phyloP scores from a whole-genome alignment of 2,113 vertebrate genomes.

The Malurus cyaneus region DNA sequence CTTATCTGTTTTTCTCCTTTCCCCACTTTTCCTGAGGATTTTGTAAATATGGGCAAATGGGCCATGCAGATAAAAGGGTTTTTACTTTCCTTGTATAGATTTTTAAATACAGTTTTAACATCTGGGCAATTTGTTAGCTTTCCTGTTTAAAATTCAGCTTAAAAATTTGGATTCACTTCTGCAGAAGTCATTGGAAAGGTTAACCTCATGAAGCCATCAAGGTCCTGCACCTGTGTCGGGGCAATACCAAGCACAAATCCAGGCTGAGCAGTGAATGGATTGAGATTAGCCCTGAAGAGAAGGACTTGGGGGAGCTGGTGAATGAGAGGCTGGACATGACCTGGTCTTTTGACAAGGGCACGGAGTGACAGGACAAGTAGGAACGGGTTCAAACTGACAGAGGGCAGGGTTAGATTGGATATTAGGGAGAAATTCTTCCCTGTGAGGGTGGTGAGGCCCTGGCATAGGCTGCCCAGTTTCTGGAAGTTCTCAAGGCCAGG shows the following conservation, averaged over 20 bases:
- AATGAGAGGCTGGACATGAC: neutral
- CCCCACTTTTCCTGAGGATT: neutral
- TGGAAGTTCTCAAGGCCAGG: neutral
- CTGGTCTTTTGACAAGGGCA: neutral
- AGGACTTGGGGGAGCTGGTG: neutral
- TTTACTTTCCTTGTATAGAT: neutral
- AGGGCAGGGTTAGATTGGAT: neutral
- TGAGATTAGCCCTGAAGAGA: neutral
- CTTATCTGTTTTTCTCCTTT: neutral
- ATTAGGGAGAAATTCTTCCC: neutral
- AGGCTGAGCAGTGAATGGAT: neutral
- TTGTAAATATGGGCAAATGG: neutral
- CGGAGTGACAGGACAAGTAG: neutral
- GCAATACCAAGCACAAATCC: neutral
- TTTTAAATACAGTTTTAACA: neutral
- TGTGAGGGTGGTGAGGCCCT: neutral
- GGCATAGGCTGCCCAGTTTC: neutral
- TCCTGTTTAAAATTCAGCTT: neutral
- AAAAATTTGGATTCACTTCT: neutral
- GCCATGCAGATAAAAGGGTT: neutral
- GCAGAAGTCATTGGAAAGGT: neutral
- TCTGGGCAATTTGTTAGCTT: neutral
- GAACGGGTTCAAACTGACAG: neutral
- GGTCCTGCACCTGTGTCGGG: neutral
- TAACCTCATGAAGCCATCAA: neutral